Evolutionary conservation across 2,888 invertebrate genomes (phyloP).

Genomic region (Patella depressa): DNA sequence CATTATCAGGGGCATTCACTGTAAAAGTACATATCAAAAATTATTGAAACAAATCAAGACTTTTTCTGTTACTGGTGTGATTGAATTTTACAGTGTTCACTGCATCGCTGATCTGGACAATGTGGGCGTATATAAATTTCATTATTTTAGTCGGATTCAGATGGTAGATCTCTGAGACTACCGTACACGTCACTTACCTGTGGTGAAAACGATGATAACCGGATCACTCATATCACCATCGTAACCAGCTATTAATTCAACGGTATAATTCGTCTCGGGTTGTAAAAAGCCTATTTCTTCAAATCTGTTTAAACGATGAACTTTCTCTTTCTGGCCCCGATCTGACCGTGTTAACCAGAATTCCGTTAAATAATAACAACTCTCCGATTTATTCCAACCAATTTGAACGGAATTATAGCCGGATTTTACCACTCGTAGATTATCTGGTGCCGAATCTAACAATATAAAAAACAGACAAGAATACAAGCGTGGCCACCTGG

Average conservation of each 20-base stretch:
- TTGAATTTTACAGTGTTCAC: no score
- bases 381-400: conserved; percentile 13
- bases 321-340: conserved; percentile 2
- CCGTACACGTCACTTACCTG: conserved; percentile 5
- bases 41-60: no score
- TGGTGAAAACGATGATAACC: conserved; percentile 3
- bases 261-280: conserved; percentile 19
- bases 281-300: conserved; percentile 21
- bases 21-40: no score
- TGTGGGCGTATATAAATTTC: no score
- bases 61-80: no score
- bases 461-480: background rate
- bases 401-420: conserved; percentile 9
- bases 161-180: background rate
- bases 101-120: no score
- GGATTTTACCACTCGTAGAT: background rate
- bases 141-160: no score
- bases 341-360: conserved; percentile 13
- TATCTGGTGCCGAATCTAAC: conserved; percentile 5
- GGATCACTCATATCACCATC: conserved; percentile 24
- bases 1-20: no score
- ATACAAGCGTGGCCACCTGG: no score
- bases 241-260: conserved; percentile 18
- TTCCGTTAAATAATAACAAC: conserved; percentile 17
- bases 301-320: background rate